Percentiles rank a stretch among this genome's conserved stretches.
Conservation (phyloP, 2,888 invertebrate genomes). For the Cephalotes varians region DNA sequence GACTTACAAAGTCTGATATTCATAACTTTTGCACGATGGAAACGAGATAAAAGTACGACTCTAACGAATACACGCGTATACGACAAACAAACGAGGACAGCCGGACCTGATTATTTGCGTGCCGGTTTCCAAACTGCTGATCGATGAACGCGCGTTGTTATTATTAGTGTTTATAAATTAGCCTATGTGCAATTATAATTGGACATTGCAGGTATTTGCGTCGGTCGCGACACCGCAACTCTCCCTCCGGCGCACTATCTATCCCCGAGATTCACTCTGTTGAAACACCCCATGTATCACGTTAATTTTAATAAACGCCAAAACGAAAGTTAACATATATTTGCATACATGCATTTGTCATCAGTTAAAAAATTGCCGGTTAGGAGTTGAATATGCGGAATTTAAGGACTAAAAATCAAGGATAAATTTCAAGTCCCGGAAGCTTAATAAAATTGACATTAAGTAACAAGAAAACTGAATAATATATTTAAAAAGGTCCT, state of each 20-base stretch:
- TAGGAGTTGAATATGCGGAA: not conserved
- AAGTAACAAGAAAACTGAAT: not conserved
- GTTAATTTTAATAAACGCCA: slow-evolving; percentile 61
- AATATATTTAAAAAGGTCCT: not conserved
- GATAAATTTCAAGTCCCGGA: not conserved
- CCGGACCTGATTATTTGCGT: slow-evolving; percentile 56
- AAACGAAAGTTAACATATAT: slow-evolving; percentile 21
- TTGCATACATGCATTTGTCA: not conserved
- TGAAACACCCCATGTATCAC: slow-evolving; percentile 16
- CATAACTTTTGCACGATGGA: not conserved
- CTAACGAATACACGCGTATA: not conserved
- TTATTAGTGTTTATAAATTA: slow-evolving; percentile 73
- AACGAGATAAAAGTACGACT: slow-evolving; percentile 13
- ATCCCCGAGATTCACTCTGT: not conserved
- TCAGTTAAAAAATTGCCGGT: slow-evolving; percentile 15
- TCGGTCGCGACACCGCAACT: slow-evolving; percentile 7
- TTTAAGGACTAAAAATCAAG: not conserved
- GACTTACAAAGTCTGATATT: slow-evolving; percentile 4
- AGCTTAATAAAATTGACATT: not conserved
- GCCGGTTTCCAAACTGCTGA: slow-evolving; percentile 54
- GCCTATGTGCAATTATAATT: slow-evolving; percentile 70
- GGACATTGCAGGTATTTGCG: slow-evolving; percentile 62
- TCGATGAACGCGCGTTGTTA: slow-evolving; percentile 66
- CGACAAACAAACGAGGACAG: slow-evolving; percentile 33
- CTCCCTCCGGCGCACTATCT: not conserved